phyloP scores from a whole-genome alignment of 2,113 vertebrate species.

The Corydoras sp. region DNA sequence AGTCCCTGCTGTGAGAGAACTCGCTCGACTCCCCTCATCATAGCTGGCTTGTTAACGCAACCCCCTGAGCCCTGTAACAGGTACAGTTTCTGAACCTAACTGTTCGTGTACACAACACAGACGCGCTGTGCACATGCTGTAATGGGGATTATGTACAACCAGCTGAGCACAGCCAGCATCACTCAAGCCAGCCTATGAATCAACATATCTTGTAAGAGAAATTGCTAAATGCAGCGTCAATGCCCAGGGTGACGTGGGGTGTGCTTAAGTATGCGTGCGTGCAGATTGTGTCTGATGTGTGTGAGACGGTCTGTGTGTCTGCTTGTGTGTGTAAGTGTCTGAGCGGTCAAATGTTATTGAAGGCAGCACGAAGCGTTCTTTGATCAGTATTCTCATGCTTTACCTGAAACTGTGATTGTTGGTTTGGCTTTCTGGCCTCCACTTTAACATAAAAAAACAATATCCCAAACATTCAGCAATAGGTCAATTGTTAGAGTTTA shows the following conservation, averaged over 20 bases:
- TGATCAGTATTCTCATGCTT: no score
- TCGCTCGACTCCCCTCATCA: not conserved
- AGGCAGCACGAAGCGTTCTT: no score
- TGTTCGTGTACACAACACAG: not conserved
- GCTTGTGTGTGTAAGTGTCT: slow-evolving; percentile 11
- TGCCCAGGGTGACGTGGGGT: slow-evolving; percentile 41
- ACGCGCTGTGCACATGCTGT: slow-evolving; percentile 15
- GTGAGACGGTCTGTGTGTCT: slow-evolving; percentile 3
- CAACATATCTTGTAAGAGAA: slow-evolving; percentile 30
- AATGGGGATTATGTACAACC: slow-evolving; percentile 35
- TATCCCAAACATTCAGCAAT: no score
- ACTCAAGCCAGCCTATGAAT: slow-evolving; percentile 34
- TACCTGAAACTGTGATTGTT: no score
- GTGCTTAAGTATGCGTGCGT: slow-evolving; percentile 18
- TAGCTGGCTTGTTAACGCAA: slow-evolving; percentile 28
- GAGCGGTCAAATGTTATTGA: not conserved
- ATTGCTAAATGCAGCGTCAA: slow-evolving; percentile 42
- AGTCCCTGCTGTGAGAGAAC: no score
- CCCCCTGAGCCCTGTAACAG: slow-evolving; percentile 31
- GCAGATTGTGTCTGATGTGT: slow-evolving; percentile 6
- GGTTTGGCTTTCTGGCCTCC: no score
- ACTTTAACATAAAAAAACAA: no score
- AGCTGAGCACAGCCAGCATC: slow-evolving; percentile 30
- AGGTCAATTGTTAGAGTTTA: no score
- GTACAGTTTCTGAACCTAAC: slow-evolving; percentile 23